A percentile compares a stretch with the other conserved stretches of the same genome.
phyloP scores from a whole-genome alignment of 2,888 invertebrate genomes.

The Epinotia nisella region DNA sequence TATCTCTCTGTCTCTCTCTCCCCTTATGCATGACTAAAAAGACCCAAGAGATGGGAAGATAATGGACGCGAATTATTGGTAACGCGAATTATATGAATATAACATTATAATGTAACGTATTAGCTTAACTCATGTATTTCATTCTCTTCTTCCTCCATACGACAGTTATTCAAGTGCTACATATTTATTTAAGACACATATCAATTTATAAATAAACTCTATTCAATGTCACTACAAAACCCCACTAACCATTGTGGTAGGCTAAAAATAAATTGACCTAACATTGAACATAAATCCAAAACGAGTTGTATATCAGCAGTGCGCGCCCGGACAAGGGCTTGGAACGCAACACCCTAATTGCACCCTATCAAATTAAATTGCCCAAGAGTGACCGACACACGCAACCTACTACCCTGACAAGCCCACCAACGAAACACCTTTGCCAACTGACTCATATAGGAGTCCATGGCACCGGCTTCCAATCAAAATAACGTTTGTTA shows the following conservation, averaged over 20 bases:
- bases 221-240: too few relatives aligned
- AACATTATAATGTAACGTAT: too few relatives aligned
- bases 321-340: constrained; percentile 30
- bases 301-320: constrained; percentile 38
- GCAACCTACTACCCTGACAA: constrained; percentile 10
- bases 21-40: too few relatives aligned
- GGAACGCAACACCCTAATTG: constrained; percentile 41
- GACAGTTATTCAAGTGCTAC: too few relatives aligned
- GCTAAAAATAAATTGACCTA: constrained; percentile 28
- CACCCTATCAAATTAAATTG: constrained; percentile 44
- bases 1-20: too few relatives aligned
- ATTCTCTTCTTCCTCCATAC: too few relatives aligned
- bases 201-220: too few relatives aligned
- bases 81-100: too few relatives aligned
- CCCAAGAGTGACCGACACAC: constrained; percentile 37
- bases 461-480: constrained; percentile 30
- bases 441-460: constrained; percentile 1
- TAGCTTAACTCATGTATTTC: too few relatives aligned
- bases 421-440: background rate
- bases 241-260: constrained; percentile 7
- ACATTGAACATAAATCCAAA: constrained; percentile 37
- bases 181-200: too few relatives aligned
- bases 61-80: too few relatives aligned
- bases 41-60: too few relatives aligned
- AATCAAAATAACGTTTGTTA: constrained; percentile 44